phyloP scores from a whole-genome alignment of 2,888 invertebrate genomes.

The Habroteleia sp. region DNA sequence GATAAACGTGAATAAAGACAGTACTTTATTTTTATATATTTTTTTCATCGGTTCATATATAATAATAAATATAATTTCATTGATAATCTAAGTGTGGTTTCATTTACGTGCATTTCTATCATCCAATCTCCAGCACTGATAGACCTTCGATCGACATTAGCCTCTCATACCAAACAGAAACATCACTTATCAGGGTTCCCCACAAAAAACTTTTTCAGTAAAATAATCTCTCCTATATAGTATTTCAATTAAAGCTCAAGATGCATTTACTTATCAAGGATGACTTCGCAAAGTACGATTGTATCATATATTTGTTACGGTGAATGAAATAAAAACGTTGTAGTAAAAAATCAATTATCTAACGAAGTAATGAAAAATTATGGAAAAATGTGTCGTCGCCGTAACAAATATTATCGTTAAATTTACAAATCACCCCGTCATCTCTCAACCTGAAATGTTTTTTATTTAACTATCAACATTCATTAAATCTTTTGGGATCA shows the following conservation, averaged over 20 bases:
- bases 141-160: slow-evolving; percentile 30
- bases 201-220: slow-evolving; percentile 30
- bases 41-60: slow-evolving; percentile 58
- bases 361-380: too few species aligned
- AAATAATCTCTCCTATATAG: slow-evolving; percentile 48
- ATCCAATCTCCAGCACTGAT: slow-evolving; percentile 59
- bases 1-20: slow-evolving; percentile 64
- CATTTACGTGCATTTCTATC: slow-evolving; percentile 61
- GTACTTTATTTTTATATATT: slow-evolving; percentile 61
- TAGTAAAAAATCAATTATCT: too few species aligned
- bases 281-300: slow-evolving; percentile 15
- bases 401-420: slow-evolving; percentile 19
- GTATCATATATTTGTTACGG: slow-evolving; percentile 20
- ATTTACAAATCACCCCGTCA: slow-evolving; percentile 17
- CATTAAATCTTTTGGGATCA: slow-evolving; percentile 27
- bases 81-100: slow-evolving; percentile 61
- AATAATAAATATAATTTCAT: slow-evolving; percentile 62
- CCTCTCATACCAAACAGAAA: slow-evolving; percentile 42
- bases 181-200: slow-evolving; percentile 19
- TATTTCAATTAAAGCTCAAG: slow-evolving; percentile 57
- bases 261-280: slow-evolving; percentile 44
- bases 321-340: too few species aligned
- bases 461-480: slow-evolving; percentile 36
- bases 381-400: slow-evolving; percentile 13
- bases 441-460: slow-evolving; percentile 17